These are phyloP conservation scores for Acarapis woodi DNA, from an alignment of 1,140 invertebrate genomes.

Conservation along the genomic window DNA sequence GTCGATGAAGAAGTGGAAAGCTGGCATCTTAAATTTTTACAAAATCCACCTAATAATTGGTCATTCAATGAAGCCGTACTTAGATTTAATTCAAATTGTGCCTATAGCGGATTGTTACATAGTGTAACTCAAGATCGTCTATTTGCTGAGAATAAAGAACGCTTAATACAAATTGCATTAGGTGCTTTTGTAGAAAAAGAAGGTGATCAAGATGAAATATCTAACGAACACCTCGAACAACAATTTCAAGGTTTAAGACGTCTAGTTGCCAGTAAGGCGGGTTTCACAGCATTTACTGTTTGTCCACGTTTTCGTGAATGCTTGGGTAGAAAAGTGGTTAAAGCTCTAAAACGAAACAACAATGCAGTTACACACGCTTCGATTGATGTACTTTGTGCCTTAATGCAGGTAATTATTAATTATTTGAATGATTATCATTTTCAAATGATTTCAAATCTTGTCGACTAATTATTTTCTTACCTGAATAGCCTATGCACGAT, in stretches of 20 bases:
- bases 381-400: conserved; percentile 79
- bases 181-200: conserved; percentile 40
- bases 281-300: conserved; percentile 79
- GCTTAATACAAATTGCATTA: conserved; percentile 53
- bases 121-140: conserved; percentile 79
- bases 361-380: conserved; percentile 76
- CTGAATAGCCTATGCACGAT: conserved; percentile 62
- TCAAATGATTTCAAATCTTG: background rate
- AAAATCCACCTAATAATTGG: conserved; percentile 34
- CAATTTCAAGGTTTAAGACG: conserved; percentile 79
- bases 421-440: background rate
- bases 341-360: conserved; percentile 59
- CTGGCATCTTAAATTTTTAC: conserved; percentile 44
- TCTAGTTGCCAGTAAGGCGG: conserved; percentile 82
- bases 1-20: conserved; percentile 87
- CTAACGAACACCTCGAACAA: conserved; percentile 43
- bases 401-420: conserved; percentile 41
- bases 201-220: conserved; percentile 26
- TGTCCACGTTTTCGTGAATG: conserved; percentile 71
- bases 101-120: conserved; percentile 86
- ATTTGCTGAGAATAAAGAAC: conserved; percentile 96
- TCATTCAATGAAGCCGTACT: conserved; percentile 35
- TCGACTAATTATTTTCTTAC: conserved; percentile 6
- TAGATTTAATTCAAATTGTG: conserved; percentile 86
- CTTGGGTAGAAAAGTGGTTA: conserved; percentile 63